Evolutionary conservation across 2,113 vertebrate species (phyloP).

Genomic region (Microtus montanus): DNA sequence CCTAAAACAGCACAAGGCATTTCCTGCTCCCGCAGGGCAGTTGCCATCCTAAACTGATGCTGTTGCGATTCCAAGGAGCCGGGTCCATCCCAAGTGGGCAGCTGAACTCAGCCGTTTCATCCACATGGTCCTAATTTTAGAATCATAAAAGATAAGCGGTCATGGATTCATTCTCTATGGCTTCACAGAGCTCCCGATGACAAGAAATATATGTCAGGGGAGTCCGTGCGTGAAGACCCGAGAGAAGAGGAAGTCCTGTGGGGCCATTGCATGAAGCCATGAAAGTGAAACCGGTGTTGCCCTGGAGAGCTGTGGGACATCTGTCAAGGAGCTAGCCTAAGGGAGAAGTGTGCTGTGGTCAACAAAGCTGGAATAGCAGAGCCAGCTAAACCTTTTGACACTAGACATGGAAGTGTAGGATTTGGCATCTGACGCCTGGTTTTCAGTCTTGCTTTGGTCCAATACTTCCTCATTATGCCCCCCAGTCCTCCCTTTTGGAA

Average conservation of each 20-base stretch:
- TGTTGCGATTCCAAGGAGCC: neutral
- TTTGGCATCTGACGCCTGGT: neutral
- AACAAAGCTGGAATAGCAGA: neutral
- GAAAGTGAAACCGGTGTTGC: neutral
- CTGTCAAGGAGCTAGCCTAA: too few species aligned
- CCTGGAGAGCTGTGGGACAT: neutral
- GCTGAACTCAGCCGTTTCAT: neutral
- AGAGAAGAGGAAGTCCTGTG: neutral
- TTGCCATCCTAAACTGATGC: neutral
- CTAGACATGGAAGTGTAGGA: neutral
- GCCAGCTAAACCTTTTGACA: neutral
- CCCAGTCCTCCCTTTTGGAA: neutral
- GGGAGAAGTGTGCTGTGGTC: neutral
- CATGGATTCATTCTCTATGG: neutral
- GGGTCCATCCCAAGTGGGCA: neutral
- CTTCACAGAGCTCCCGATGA: neutral
- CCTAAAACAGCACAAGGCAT: neutral
- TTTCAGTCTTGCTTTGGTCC: neutral
- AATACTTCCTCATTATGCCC: neutral
- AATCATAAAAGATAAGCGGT: neutral
- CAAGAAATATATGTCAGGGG: neutral
- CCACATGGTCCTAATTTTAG: neutral
- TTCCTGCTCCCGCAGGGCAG: neutral
- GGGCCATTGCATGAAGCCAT: neutral
- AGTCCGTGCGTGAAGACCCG: neutral